phyloP scores from a whole-genome alignment of 2,888 invertebrate genomes.

The Aspidiotus rigidus region DNA sequence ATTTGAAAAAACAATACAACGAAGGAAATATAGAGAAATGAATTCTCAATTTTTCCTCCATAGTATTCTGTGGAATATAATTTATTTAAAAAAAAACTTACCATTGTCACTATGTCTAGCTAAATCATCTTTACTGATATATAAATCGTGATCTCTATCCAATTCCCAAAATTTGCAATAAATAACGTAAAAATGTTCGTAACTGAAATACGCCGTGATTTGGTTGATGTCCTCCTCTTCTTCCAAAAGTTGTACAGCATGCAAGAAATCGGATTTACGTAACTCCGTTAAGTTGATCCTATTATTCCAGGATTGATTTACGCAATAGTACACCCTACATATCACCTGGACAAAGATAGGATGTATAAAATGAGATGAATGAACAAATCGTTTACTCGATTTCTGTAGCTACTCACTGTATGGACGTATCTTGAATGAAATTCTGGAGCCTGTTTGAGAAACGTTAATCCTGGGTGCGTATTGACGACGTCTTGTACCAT shows the following conservation, averaged over 20 bases:
- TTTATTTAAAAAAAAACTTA: slow-evolving; percentile 44
- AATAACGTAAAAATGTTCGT: slow-evolving; percentile 99
- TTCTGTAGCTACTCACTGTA: slow-evolving; percentile 55
- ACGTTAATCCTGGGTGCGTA: slow-evolving; percentile 92
- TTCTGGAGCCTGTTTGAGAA: slow-evolving; percentile 94
- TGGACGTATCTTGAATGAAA: slow-evolving; percentile 98
- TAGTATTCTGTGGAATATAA: background rate
- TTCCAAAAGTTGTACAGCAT: slow-evolving; percentile 66
- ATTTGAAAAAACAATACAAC: background rate
- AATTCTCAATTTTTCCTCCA: background rate
- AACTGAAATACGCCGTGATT: slow-evolving; percentile 65
- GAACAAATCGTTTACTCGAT: background rate
- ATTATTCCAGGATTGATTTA: slow-evolving; percentile 95
- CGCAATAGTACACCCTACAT: slow-evolving; percentile 93
- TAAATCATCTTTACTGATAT: slow-evolving; percentile 87
- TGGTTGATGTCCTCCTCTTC: slow-evolving; percentile 97
- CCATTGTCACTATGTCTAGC: slow-evolving; percentile 93
- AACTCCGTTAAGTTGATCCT: slow-evolving; percentile 80
- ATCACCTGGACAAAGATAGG: slow-evolving; percentile 60
- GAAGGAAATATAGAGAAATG: background rate
- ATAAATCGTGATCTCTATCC: slow-evolving; percentile 94
- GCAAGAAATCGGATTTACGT: slow-evolving; percentile 77
- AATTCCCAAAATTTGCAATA: slow-evolving; percentile 99
- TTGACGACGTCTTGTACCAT: slow-evolving; percentile 96
- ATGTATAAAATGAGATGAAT: background rate